Evolutionary conservation across 2,113 vertebrate genomes (phyloP), one percentile per base, ranked within the genome.

Genomic region (Smithornis capensis): DNA sequence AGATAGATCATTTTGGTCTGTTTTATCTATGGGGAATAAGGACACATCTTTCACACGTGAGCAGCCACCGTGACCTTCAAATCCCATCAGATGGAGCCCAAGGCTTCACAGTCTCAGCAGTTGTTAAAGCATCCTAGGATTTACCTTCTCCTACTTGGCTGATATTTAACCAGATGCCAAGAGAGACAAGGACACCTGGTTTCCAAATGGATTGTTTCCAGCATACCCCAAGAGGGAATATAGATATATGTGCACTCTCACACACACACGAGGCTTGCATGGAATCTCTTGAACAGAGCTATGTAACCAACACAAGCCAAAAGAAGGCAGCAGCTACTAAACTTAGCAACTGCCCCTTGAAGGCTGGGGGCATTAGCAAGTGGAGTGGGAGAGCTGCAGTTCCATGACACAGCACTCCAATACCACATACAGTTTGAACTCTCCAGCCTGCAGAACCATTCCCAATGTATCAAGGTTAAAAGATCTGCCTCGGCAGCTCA

Each of bases 81-180:
- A 96, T 90, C 76, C 62, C 85, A 81, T 83, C 85, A 87, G 85
- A 74, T 11, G 53, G 56, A 81, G 83, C 73, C 24, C 37, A 74
- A n/a, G 47, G 88, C 83, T 85, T 71, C 90, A 31, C 45, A 63
- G 67, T 27, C 59, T 59, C 24, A 62, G 82, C 47, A 79, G 59
- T 59, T 91, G 84, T 83, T 94, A 59, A 85, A 90, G 91, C 71
- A 37, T 59, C 83, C 71, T 12, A 86, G 79, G 88, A 96, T 96
- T 95, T 95, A 96, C 92, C 88, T 96, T 93, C 84, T 90, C 88
- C 76, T 86, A 0, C 40, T 92, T 49, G 16, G 60, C 68, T 96
- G 94, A 64, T 96, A 97, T 96, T 96, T 97, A 96, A 96, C 56
- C 95, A 97, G 92, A 89, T 94, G 93, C 87, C 93, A 68, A 71